Base-by-base conservation (phyloP, 2,888 invertebrate species). In the Apotomis betuletana region DNA sequence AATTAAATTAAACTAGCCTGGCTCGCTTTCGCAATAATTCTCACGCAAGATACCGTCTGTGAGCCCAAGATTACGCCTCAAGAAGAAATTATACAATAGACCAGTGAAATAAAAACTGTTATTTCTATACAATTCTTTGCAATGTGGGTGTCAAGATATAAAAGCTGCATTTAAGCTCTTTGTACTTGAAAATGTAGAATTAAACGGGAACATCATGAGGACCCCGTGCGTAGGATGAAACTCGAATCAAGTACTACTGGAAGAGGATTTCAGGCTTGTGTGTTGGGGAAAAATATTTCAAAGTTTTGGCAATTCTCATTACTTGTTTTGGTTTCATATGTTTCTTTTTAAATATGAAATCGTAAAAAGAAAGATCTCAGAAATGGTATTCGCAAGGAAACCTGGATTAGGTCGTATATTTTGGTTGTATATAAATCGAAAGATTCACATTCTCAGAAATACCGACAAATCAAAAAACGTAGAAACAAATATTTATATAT, bases 121-220 rank as follows among this genome's bases (percentile, higher is more conserved):
- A 15, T 27, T 10, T n/a, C 8, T 63, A 59, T 68, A n/a, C 9
- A 13, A 36, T 38, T 27, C n/a, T 51, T 8, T 63, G 13, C 3
- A 41, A 1, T 1, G 3, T 3, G 46, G 38, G 54, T 62, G 27
- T 13, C 72, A 63, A 63, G 6, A 5, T 72, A 67, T n/a, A 51
- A 46, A 63, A 67, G 72, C 52, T 49, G 55, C 46, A 44, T 63
- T 36, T 63, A 68, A 85, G 84, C 79, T 58, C 58, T 59, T 58
- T 65, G 75, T 81, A 82, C 84, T 87, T 84, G 81, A 85, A 83
- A 80, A 76, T 80, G 82, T 80, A 76, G 80, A 83, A 82, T 81
- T 81, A 80, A 82, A 77, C 77, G 79, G 81, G 81, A 83, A 84
- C 80, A 80, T 84, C 82, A 85, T 61, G 69, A 72, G 70, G 73